Conservation (phyloP, 2,113 vertebrate genomes). For the Nasalis larvatus region DNA sequence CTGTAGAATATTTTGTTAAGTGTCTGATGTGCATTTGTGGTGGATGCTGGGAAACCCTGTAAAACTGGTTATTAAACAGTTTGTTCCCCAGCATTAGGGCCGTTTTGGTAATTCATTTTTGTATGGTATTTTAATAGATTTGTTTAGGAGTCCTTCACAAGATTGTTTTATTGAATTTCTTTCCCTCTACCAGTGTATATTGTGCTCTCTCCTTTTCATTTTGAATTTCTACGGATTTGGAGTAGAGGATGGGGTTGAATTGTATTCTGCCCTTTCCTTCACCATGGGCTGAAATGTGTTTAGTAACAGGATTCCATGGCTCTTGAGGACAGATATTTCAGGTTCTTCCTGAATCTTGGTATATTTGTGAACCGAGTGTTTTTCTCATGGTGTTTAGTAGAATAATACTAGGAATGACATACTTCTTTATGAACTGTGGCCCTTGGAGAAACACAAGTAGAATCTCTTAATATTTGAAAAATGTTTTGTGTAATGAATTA, state of each 20-base stretch:
- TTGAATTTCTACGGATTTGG: neutral
- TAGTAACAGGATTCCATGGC: neutral
- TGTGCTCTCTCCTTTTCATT: neutral
- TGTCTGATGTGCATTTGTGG: neutral
- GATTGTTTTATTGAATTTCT: neutral
- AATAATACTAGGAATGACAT: neutral
- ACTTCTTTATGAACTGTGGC: neutral
- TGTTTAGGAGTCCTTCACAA: neutral
- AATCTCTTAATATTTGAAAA: neutral
- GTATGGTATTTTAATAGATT: neutral
- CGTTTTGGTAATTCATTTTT: neutral
- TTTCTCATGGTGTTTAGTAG: neutral
- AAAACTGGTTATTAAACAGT: neutral
- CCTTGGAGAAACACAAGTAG: constrained; percentile 11
- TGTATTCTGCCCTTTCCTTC: neutral
- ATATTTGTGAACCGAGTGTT: constrained; percentile 13
- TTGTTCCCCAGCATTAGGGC: neutral
- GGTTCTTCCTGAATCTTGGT: neutral
- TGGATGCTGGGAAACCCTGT: neutral
- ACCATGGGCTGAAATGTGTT: neutral
- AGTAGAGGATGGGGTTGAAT: neutral
- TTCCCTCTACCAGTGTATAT: neutral
- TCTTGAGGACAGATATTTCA: neutral
- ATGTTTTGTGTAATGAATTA: neutral
- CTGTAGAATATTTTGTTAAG: neutral